Conservation (phyloP, 2,113 vertebrate genomes). For the Sarotherodon lohbergeri region DNA sequence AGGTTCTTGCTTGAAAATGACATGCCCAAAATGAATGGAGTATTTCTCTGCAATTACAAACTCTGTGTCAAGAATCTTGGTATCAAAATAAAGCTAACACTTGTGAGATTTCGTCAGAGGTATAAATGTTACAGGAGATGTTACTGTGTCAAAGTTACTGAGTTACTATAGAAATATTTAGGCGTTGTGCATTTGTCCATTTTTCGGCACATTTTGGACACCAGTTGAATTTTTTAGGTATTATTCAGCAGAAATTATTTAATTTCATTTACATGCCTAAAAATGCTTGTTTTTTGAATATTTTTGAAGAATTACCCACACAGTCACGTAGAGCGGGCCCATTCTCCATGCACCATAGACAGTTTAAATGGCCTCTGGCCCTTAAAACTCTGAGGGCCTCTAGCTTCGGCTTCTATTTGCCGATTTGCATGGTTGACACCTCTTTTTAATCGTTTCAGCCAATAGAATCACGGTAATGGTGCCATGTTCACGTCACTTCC, state of each 20-base stretch:
- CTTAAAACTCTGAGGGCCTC: fast-evolving
- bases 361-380: not conserved
- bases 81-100: not conserved
- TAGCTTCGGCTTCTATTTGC: not conserved
- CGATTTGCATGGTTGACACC: not conserved
- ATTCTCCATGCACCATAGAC: not conserved
- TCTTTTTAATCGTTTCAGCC: not conserved
- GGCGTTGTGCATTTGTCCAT: not conserved
- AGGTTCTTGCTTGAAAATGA: not conserved
- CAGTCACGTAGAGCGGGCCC: not conserved
- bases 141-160: not conserved
- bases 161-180: not conserved
- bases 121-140: not conserved
- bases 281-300: not conserved
- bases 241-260: not conserved
- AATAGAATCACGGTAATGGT: not conserved
- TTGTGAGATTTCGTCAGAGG: fast-evolving
- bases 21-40: fast-evolving
- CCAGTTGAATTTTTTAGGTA: not conserved
- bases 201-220: not conserved
- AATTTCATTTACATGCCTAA: not conserved
- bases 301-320: not conserved
- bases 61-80: not conserved
- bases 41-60: not conserved
- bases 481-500: not conserved